A percentile compares a stretch with the other conserved stretches of the same genome.
phyloP scores from a whole-genome alignment of 2,797 vertebrate genomes.

The Malacoctenus gilli region DNA sequence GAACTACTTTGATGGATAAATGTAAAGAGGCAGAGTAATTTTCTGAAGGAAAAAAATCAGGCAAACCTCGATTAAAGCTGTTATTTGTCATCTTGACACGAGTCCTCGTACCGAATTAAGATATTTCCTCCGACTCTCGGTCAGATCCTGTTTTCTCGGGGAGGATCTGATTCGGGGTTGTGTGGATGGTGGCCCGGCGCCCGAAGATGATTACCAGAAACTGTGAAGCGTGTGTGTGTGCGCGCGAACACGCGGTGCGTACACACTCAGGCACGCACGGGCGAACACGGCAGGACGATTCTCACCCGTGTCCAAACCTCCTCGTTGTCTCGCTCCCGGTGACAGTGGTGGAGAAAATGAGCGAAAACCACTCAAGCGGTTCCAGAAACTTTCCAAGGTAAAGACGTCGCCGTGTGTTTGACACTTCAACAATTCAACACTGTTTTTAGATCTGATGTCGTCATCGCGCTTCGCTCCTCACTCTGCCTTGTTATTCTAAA shows the following conservation, averaged over 20 bases:
- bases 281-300: constrained; percentile 27
- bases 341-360: constrained; percentile 73
- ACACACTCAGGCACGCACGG: constrained; percentile 4
- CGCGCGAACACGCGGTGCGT: background rate
- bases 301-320: constrained; percentile 51
- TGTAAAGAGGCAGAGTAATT: constrained; percentile 24
- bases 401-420: constrained; percentile 63
- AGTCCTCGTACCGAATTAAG: constrained; percentile 38
- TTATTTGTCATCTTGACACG: constrained; percentile 49
- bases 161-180: constrained; percentile 46
- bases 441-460: constrained; percentile 73
- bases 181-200: constrained; percentile 22
- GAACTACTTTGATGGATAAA: constrained; percentile 21
- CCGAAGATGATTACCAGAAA: constrained; percentile 53
- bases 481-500: constrained; percentile 75
- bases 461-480: constrained; percentile 68
- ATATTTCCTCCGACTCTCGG: constrained; percentile 39
- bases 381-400: constrained; percentile 70
- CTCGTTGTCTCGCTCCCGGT: constrained; percentile 38
- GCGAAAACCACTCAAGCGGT: constrained; percentile 60
- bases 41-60: constrained; percentile 41
- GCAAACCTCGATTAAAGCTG: constrained; percentile 35
- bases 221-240: constrained; percentile 11
- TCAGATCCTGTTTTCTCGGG: constrained; percentile 33
- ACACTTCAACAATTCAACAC: constrained; percentile 73